These are phyloP conservation scores for Alaudala cheleensis DNA, from an alignment of 2,113 vertebrate species.

Conservation along the genomic window DNA sequence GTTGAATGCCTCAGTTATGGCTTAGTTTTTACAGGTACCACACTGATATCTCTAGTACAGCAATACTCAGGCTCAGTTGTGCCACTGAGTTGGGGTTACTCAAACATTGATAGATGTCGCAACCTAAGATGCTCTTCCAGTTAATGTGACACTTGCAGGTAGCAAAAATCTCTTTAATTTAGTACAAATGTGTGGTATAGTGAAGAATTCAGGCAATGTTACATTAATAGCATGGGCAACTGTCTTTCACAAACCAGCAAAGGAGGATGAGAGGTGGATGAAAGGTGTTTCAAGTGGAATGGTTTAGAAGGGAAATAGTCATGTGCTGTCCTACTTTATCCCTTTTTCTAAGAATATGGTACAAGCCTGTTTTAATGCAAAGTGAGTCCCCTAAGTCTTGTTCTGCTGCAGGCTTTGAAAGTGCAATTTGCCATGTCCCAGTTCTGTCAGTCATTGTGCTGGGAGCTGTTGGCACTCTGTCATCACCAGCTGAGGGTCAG, in stretches of 20 bases:
- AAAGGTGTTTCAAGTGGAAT: not conserved
- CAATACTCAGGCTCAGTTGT: not conserved
- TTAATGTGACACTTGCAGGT: not conserved
- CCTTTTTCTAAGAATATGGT: not conserved
- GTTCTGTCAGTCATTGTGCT: constrained; percentile 52
- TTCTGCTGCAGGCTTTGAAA: not conserved
- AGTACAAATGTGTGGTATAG: not conserved
- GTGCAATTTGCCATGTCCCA: constrained; percentile 36
- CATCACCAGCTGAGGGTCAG: not conserved
- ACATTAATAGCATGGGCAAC: not conserved
- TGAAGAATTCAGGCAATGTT: not conserved
- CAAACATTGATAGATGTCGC: not conserved
- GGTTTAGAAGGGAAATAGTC: not conserved
- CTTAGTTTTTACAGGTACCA: not conserved
- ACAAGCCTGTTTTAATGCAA: not conserved
- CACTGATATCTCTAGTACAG: not conserved
- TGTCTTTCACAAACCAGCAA: not conserved
- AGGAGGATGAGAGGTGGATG: not conserved
- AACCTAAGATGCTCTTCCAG: not conserved
- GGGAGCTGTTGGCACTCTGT: not conserved
- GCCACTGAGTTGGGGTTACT: not conserved
- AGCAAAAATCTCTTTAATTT: not conserved
- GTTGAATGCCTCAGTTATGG: not conserved
- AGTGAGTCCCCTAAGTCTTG: not conserved
- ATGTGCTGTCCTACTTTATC: not conserved